phyloP scores from a whole-genome alignment of 2,113 vertebrate species.

The Baryphthengus martii region DNA sequence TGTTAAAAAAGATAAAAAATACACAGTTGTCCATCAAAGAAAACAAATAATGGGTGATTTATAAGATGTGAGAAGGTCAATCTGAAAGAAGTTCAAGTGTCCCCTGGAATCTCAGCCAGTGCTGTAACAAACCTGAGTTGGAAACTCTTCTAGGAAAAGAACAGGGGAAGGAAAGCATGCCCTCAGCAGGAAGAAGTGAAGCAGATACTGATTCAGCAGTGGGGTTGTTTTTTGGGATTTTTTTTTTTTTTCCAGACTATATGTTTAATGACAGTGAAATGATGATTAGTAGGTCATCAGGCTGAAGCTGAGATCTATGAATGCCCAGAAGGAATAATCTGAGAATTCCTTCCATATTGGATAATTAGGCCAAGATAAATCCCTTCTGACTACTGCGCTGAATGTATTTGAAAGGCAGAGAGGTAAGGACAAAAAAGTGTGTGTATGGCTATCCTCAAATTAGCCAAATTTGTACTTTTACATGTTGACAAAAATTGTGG shows the following conservation, averaged over 20 bases:
- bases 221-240: too few species aligned
- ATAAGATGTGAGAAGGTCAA: background rate
- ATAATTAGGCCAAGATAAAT: background rate
- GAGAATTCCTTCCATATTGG: background rate
- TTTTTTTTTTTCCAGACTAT: background rate
- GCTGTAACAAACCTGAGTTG: background rate
- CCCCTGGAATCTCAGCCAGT: background rate
- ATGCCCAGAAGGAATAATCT: background rate
- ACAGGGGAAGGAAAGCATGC: background rate
- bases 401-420: background rate
- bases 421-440: background rate
- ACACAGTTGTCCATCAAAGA: background rate
- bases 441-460: background rate
- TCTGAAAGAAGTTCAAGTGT: background rate
- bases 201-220: background rate
- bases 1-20: background rate
- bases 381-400: background rate
- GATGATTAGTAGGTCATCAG: background rate
- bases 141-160: background rate
- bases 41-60: background rate
- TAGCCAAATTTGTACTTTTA: background rate
- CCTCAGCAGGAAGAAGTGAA: background rate
- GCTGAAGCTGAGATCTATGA: background rate
- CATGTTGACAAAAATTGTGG: background rate
- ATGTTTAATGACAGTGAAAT: background rate